A percentile compares a stretch with the other conserved stretches of the same genome.
Conservation (phyloP, 2,113 vertebrate genomes). For the Tauraco erythrolophus region DNA sequence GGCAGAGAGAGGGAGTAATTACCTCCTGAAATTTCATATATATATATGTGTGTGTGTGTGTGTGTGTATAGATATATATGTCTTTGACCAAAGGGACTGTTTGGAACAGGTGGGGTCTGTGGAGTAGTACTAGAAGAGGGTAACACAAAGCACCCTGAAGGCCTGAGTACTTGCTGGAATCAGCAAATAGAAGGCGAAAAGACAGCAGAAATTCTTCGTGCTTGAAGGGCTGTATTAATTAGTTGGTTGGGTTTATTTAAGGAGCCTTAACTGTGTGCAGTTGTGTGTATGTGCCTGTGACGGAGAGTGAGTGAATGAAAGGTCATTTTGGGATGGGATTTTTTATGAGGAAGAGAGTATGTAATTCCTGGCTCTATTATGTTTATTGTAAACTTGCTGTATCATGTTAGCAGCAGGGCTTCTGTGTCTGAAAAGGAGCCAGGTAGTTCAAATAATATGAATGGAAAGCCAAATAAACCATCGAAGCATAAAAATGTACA, state of each 20-base stretch:
- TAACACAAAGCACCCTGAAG: background rate
- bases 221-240: background rate
- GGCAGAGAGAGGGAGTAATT: background rate
- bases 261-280: background rate
- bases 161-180: background rate
- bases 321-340: background rate
- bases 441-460: background rate
- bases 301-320: background rate
- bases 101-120: background rate
- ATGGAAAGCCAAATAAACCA: constrained; percentile 5
- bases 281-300: background rate
- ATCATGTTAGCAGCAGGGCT: background rate
- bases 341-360: background rate
- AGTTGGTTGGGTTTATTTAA: background rate
- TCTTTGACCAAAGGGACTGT: background rate
- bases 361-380: background rate
- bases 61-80: no score
- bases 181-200: background rate
- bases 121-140: background rate
- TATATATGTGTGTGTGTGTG: no score
- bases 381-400: constrained; percentile 17
- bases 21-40: background rate
- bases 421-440: constrained; percentile 7
- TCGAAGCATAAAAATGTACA: background rate
- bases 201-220: background rate